These are phyloP conservation scores for Camptogramma bilineatum DNA, from an alignment of 2,888 invertebrate species.

Conservation along the genomic window DNA sequence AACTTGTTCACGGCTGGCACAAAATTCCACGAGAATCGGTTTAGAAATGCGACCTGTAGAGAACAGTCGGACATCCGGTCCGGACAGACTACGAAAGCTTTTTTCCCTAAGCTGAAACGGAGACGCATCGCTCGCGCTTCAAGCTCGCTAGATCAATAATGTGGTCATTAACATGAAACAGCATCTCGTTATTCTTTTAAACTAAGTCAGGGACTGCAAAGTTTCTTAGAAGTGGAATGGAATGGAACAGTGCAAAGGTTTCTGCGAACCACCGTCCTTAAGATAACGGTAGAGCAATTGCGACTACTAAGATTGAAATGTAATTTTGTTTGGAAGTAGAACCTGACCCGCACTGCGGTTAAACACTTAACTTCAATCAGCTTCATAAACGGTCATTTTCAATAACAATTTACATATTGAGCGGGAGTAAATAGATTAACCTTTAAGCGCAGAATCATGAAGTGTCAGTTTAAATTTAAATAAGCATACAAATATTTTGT, in stretches of 20 bases:
- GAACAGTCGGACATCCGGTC: no score
- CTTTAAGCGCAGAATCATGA: constrained; percentile 31
- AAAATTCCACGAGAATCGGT: no score
- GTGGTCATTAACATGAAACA: constrained; percentile 6
- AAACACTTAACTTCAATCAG: constrained; percentile 52
- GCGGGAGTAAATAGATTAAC: constrained; percentile 36
- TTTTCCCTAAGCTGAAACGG: no score
- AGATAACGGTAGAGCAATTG: constrained; percentile 48
- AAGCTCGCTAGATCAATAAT: no score
- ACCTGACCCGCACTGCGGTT: constrained; percentile 56
- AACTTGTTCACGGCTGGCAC: no score
- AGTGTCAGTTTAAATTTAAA: constrained; percentile 23
- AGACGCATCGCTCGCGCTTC: no score
- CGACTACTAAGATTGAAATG: constrained; percentile 64
- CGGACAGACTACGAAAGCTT: no score
- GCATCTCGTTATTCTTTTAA: constrained; percentile 13
- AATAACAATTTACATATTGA: constrained; percentile 42
- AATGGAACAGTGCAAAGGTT: constrained; percentile 38
- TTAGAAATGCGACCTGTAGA: no score
- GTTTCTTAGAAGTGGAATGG: constrained; percentile 33
- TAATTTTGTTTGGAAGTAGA: constrained; percentile 68
- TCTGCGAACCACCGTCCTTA: constrained; percentile 47
- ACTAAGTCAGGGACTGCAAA: constrained; percentile 19
- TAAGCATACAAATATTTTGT: constrained; percentile 15
- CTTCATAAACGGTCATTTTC: constrained; percentile 39